A percentile compares a stretch with the other conserved stretches of the same genome.
These are phyloP conservation scores for Mola mola DNA, from an alignment of 2,113 vertebrate species.

Conservation along the genomic window DNA sequence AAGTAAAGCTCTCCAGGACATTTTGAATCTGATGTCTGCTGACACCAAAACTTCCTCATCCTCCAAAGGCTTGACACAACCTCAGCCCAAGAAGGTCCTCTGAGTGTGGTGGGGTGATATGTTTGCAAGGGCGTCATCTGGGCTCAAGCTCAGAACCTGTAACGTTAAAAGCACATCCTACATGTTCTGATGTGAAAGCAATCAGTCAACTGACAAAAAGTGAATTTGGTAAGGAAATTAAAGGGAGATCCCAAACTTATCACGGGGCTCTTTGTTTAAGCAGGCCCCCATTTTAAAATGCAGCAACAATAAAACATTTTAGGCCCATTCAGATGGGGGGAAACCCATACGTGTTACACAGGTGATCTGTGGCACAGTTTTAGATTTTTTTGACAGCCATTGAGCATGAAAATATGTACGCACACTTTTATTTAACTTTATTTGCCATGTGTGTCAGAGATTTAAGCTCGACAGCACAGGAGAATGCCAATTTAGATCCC, in stretches of 20 bases:
- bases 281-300: no score
- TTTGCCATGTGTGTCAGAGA: neutral
- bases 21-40: slow-evolving; percentile 78
- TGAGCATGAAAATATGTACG: neutral
- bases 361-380: neutral
- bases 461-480: neutral
- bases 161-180: no score
- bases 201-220: no score
- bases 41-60: slow-evolving; percentile 50
- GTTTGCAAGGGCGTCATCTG: no score
- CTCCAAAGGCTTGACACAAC: slow-evolving; percentile 32
- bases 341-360: neutral
- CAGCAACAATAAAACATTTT: no score
- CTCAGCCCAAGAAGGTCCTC: slow-evolving; percentile 48
- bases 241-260: no score
- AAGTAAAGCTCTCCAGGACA: slow-evolving; percentile 78
- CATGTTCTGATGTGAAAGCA: no score
- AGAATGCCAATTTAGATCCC: neutral
- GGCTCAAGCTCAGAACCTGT: no score
- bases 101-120: slow-evolving; percentile 5
- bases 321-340: neutral
- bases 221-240: neutral
- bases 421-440: neutral
- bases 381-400: neutral
- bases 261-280: no score